A percentile compares a stretch with the other conserved stretches of the same genome.
Evolutionary conservation across 2,113 vertebrate species (phyloP).

Genomic region (Ondatra zibethicus): DNA sequence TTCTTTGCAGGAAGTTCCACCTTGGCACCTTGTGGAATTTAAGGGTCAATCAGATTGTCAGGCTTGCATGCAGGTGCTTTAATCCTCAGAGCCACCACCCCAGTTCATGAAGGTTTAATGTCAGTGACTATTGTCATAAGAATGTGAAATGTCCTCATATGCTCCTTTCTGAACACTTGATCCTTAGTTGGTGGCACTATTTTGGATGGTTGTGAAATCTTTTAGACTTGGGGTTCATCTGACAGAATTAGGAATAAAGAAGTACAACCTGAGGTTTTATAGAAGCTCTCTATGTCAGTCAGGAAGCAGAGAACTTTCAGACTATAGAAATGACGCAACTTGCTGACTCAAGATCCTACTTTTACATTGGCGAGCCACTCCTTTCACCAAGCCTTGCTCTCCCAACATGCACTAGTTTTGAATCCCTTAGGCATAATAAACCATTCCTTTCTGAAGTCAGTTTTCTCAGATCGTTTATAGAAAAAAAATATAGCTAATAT

Average conservation of each 20-base stretch:
- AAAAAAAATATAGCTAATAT: background rate
- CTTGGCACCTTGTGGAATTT: background rate
- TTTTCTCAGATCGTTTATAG: background rate
- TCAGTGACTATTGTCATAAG: background rate
- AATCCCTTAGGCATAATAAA: background rate
- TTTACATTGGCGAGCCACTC: too few species aligned
- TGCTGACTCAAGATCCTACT: too few species aligned
- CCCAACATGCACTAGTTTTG: background rate
- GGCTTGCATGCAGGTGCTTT: background rate
- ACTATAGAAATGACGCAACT: background rate
- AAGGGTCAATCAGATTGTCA: background rate
- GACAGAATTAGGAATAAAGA: background rate
- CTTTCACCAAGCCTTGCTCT: background rate
- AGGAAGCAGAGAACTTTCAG: background rate
- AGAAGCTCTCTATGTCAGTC: background rate
- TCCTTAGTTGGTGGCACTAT: background rate
- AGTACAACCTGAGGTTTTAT: background rate
- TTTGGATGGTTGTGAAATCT: too few species aligned
- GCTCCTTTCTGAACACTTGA: background rate
- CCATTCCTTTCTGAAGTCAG: background rate
- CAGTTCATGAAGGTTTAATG: background rate
- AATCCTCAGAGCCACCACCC: background rate
- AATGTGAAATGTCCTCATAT: background rate
- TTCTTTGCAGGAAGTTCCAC: background rate
- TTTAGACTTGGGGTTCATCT: background rate